These are phyloP conservation scores for Acleris literana DNA, from an alignment of 2,888 invertebrate species.

Conservation along the genomic window DNA sequence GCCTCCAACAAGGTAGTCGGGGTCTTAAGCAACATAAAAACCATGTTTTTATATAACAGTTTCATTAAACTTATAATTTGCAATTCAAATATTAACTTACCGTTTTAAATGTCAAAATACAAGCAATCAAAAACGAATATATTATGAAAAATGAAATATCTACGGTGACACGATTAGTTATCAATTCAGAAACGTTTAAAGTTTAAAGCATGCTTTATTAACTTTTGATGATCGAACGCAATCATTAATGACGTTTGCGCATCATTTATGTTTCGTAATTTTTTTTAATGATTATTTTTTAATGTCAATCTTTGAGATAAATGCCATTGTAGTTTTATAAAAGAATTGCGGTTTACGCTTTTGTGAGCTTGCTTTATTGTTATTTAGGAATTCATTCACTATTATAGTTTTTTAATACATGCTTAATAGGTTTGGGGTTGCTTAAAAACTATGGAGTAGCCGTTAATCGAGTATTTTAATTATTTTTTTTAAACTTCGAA, in stretches of 20 bases:
- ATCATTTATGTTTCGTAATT: slow-evolving; percentile 14
- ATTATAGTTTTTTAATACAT: background rate
- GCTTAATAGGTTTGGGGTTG: too few relatives aligned
- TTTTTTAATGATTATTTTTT: slow-evolving; percentile 18
- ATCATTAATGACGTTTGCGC: slow-evolving; percentile 22
- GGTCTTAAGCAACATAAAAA: slow-evolving; percentile 6
- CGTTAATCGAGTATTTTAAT: too few relatives aligned
- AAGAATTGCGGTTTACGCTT: slow-evolving; percentile 10
- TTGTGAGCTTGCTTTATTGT: background rate
- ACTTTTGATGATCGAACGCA: slow-evolving; percentile 26
- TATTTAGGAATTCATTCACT: slow-evolving; percentile 8
- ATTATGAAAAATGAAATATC: background rate
- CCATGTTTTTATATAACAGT: slow-evolving; percentile 10
- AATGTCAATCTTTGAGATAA: slow-evolving; percentile 21
- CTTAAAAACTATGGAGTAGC: too few relatives aligned
- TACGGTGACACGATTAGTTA: slow-evolving; percentile 4
- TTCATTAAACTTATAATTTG: slow-evolving; percentile 8
- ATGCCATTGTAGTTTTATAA: slow-evolving; percentile 17
- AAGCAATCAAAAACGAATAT: slow-evolving; percentile 12
- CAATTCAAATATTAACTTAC: slow-evolving; percentile 3
- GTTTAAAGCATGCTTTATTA: slow-evolving; percentile 9
- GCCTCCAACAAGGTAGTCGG: slow-evolving; percentile 4
- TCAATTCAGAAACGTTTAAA: slow-evolving; percentile 18
- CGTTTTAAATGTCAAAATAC: slow-evolving; percentile 12
- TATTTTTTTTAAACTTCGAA: too few relatives aligned